Evolutionary conservation across 2,113 vertebrate genomes (phyloP).

Genomic region (Dicaeum eximium): DNA sequence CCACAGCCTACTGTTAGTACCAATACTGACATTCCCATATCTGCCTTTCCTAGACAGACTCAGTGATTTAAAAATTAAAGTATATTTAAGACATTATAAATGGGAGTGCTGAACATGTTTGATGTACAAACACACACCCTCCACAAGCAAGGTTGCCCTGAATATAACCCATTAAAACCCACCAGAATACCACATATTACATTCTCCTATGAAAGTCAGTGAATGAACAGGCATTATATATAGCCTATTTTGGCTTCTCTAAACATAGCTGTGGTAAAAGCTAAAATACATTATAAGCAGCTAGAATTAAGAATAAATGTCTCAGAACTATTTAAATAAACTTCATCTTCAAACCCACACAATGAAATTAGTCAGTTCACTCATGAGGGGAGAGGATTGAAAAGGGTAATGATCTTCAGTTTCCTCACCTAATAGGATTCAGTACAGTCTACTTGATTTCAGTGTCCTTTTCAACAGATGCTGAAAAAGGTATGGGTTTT

Average conservation of each 20-base stretch:
- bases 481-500: not conserved
- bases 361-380: not conserved
- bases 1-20: not conserved
- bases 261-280: not conserved
- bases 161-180: not conserved
- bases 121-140: not conserved
- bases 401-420: not conserved
- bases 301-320: not conserved
- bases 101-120: not conserved
- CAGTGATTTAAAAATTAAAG: not conserved
- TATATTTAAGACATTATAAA: not conserved
- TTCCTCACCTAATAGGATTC: not conserved
- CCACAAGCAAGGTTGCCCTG: not conserved
- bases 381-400: not conserved
- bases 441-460: not conserved
- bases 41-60: not conserved
- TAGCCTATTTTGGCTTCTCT: not conserved
- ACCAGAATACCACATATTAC: not conserved
- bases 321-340: not conserved
- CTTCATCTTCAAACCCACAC: not conserved
- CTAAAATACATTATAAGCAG: not conserved
- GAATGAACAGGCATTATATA: not conserved
- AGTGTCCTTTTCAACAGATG: not conserved
- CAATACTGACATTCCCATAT: not conserved
- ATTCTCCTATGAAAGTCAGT: not conserved